These are phyloP conservation scores for Euura saliciscinereae DNA, from an alignment of 1,140 invertebrate species.

Conservation along the genomic window DNA sequence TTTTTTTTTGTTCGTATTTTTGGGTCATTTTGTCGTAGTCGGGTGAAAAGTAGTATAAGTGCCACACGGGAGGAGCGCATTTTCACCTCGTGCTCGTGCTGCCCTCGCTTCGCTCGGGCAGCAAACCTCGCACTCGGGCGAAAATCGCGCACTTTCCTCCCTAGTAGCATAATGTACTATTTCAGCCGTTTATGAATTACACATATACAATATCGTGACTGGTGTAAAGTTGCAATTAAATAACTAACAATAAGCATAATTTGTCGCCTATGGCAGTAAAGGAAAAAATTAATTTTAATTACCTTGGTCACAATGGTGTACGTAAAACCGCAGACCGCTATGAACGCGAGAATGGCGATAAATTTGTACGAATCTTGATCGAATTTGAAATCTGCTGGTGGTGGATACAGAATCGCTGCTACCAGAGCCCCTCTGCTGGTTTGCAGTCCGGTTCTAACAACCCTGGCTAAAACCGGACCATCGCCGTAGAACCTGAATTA, in stretches of 20 bases:
- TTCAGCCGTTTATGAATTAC: not conserved
- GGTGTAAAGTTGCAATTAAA: no score
- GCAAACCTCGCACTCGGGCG: no score
- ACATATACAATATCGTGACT: conserved; percentile 1
- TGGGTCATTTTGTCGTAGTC: no score
- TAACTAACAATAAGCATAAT: no score
- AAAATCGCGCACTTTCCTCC: no score
- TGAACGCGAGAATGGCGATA: conserved; percentile 78
- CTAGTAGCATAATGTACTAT: no score
- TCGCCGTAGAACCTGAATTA: conserved; percentile 73
- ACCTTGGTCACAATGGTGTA: conserved; percentile 89
- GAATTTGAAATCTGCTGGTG: conserved; percentile 94
- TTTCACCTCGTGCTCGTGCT: no score
- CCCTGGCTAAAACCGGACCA: conserved; percentile 69
- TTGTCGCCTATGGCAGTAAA: no score
- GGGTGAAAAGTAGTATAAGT: no score
- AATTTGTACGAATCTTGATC: conserved; percentile 93
- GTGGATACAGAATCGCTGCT: conserved; percentile 92
- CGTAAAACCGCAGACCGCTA: conserved; percentile 79
- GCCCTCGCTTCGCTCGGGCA: no score
- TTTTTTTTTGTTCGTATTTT: no score
- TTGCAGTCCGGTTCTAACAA: conserved; percentile 82
- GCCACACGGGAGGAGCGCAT: no score
- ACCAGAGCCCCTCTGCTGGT: conserved; percentile 92
- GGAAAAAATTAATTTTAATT: conserved; percentile 18